Conservation (phyloP, 2,888 invertebrate species). For the Agapetus fuscipes region DNA sequence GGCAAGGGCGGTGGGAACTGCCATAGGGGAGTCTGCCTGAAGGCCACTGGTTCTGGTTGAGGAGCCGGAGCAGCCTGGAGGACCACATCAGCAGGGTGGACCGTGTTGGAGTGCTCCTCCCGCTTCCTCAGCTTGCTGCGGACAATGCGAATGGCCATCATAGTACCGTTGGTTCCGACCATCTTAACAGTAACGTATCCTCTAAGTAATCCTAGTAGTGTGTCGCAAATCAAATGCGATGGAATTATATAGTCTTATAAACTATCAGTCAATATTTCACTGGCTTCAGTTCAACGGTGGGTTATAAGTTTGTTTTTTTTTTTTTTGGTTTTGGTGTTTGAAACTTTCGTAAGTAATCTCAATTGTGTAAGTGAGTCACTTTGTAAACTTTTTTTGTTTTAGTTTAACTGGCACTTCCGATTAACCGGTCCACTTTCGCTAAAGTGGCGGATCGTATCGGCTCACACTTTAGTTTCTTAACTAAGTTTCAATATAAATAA, state of each 20-base stretch:
- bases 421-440: constrained; percentile 1
- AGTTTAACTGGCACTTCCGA: constrained; percentile 10
- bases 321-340: no score
- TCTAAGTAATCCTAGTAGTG: constrained; percentile 25
- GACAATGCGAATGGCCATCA: constrained; percentile 84
- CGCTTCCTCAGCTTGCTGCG: constrained; percentile 83
- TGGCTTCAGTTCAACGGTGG: no score
- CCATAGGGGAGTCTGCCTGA: constrained; percentile 67
- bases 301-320: no score
- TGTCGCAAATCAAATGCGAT: no score
- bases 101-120: constrained; percentile 65
- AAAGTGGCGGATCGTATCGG: constrained; percentile 6
- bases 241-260: no score
- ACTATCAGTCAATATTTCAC: no score
- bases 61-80: constrained; percentile 45
- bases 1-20: constrained; percentile 74
- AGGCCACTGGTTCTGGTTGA: constrained; percentile 48
- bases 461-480: constrained; percentile 9
- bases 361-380: no score
- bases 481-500: constrained; percentile 10
- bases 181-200: no score
- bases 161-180: constrained; percentile 79
- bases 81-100: constrained; percentile 57
- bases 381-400: constrained; percentile 1
- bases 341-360: no score